A percentile compares a stretch with the other conserved stretches of the same genome.
Conservation (phyloP, 2,113 vertebrate genomes). For the Panurus biarmicus region DNA sequence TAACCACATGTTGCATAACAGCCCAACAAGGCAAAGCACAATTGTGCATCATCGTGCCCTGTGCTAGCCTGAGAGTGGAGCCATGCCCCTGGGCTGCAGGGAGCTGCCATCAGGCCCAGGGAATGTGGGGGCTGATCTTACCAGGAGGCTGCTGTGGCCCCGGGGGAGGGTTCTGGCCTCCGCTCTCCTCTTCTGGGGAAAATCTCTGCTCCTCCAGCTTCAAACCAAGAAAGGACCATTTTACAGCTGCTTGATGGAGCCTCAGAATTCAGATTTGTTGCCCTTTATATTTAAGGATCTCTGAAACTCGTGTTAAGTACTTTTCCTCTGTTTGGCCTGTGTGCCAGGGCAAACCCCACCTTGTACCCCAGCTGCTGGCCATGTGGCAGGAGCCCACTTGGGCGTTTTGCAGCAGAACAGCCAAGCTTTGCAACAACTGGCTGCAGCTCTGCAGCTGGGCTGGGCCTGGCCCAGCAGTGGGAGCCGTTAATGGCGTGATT, state of each 20-base stretch:
- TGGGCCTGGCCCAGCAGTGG: background rate
- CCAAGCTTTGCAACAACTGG: background rate
- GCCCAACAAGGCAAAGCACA: background rate
- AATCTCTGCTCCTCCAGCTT: background rate
- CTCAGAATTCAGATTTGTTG: background rate
- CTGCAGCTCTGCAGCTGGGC: background rate
- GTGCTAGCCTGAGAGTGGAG: background rate
- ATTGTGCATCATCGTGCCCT: background rate
- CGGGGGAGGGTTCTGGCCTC: background rate
- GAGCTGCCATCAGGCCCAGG: background rate
- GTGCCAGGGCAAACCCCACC: background rate
- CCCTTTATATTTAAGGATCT: background rate
- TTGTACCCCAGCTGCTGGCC: background rate
- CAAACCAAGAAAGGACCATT: background rate
- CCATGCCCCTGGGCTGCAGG: rapidly evolving
- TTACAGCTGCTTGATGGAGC: background rate
- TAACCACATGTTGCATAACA: rapidly evolving
- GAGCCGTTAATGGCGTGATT: background rate
- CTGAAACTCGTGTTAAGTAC: background rate
- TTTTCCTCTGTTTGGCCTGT: background rate
- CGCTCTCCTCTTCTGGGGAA: background rate
- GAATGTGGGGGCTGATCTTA: background rate
- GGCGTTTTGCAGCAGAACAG: background rate
- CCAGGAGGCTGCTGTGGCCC: background rate
- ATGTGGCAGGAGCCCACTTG: background rate